These are phyloP conservation scores for Pteropus rufus DNA, from an alignment of 2,797 vertebrate genomes.

Conservation along the genomic window DNA sequence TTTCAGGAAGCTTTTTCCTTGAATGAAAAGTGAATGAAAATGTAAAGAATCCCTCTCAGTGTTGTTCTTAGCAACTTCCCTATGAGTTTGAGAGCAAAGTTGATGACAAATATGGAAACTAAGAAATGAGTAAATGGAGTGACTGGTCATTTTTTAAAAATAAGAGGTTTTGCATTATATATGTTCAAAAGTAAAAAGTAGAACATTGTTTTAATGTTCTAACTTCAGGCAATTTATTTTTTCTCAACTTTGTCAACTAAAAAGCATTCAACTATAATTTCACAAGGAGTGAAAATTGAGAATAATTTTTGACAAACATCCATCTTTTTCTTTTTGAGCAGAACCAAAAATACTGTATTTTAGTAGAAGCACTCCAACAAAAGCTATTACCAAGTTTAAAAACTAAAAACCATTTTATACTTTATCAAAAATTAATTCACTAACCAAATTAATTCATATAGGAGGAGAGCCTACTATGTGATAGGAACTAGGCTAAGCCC, in stretches of 20 bases:
- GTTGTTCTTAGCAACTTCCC: conserved; percentile 64
- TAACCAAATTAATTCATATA: neutral
- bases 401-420: neutral
- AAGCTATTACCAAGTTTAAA: conserved; percentile 16
- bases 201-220: conserved; percentile 46
- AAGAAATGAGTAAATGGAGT: conserved; percentile 60
- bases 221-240: conserved; percentile 8
- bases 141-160: conserved; percentile 66
- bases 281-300: conserved; percentile 1
- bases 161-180: conserved; percentile 62
- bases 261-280: conserved; percentile 32
- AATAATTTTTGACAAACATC: neutral
- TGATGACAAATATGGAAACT: conserved; percentile 74
- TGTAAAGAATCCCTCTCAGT: conserved; percentile 34
- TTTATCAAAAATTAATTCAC: conserved; percentile 26
- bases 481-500: neutral
- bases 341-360: conserved; percentile 29
- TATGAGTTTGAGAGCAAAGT: conserved; percentile 49
- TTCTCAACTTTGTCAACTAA: neutral
- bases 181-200: conserved; percentile 65
- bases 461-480: neutral
- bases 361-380: neutral
- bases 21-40: conserved; percentile 70
- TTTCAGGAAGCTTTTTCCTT: conserved; percentile 74
- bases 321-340: neutral